Evolutionary conservation across 2,797 vertebrate species (phyloP), one percentile per base, ranked within the genome.

Genomic region (Poecilia picta): DNA sequence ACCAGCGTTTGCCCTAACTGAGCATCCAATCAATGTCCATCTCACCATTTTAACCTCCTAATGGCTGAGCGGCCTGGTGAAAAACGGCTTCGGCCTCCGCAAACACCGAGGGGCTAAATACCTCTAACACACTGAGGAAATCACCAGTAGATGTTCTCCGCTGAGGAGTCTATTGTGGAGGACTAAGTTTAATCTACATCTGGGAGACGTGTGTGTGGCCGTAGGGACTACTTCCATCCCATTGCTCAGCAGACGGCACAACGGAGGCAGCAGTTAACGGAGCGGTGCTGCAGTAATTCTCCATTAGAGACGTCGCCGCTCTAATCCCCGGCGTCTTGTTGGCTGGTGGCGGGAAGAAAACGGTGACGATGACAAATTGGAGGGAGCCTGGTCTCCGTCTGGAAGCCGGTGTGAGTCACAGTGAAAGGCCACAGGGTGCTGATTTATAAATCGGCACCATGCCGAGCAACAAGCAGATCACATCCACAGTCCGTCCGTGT

Each of bases 241-340:
- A 81, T 92, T 72, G 43, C 83, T 83, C 76, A 71, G 77, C 71
- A 80, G 81, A 59, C 78, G 18, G 80, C 84, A 89, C 86, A 86
- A 83, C 78, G 41, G 79, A 82, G 8, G 73, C 76, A 28, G 81
- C 81, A 1, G 86, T 76, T 87, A 82, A 78, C 77, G 47, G 85
- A 72, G 81, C 74, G 74, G 77, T 43, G 18, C 68, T 47, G 88
- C 74, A 80, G 81, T 89, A 87, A 90, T 78, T 92, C 84, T 87
- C 74, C 12, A 74, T 68, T 83, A 80, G 73, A 87, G 89, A 89
- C 16, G 82, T 90, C 81, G 81, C 77, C 13, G 33, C 73, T 82
- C 82, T 57, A 80, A 86, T 91, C 87, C 87, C 88, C 25, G 89
- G 93, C 87, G 91, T 92, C 92, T 91, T 74, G 77, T 88, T 90